A percentile compares a stretch with the other conserved stretches of the same genome.
These are phyloP conservation scores for Bambusicola thoracicus DNA, from an alignment of 2,113 vertebrate species.

Conservation along the genomic window DNA sequence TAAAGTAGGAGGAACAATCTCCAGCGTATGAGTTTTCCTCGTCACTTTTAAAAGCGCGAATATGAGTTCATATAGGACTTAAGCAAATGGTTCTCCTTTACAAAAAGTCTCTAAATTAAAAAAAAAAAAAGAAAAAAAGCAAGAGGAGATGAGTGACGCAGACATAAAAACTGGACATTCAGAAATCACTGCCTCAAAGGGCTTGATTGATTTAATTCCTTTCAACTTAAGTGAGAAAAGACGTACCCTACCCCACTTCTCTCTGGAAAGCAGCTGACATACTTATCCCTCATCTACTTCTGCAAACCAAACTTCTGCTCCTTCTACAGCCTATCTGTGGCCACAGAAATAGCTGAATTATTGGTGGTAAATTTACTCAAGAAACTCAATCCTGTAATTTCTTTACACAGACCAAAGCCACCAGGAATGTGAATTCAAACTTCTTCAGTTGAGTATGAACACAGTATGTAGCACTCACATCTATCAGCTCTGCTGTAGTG, in stretches of 20 bases:
- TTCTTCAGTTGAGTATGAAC: neutral
- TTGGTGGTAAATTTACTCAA: neutral
- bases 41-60: neutral
- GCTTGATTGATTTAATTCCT: neutral
- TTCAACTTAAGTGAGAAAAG: neutral
- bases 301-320: neutral
- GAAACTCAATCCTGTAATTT: neutral
- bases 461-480: neutral
- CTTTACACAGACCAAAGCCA: neutral
- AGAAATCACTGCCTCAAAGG: neutral
- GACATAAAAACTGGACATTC: neutral
- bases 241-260: neutral
- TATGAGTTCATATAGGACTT: neutral
- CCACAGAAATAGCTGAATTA: neutral
- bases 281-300: neutral
- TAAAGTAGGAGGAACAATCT: neutral
- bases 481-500: neutral
- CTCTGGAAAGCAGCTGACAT: neutral
- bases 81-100: neutral
- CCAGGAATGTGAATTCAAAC: neutral
- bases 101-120: neutral
- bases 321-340: neutral
- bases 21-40: neutral
- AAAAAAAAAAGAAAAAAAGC: neutral
- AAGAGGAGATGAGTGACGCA: neutral